phyloP scores from a whole-genome alignment of 2,797 vertebrate species.

The Hybognathus amarus region DNA sequence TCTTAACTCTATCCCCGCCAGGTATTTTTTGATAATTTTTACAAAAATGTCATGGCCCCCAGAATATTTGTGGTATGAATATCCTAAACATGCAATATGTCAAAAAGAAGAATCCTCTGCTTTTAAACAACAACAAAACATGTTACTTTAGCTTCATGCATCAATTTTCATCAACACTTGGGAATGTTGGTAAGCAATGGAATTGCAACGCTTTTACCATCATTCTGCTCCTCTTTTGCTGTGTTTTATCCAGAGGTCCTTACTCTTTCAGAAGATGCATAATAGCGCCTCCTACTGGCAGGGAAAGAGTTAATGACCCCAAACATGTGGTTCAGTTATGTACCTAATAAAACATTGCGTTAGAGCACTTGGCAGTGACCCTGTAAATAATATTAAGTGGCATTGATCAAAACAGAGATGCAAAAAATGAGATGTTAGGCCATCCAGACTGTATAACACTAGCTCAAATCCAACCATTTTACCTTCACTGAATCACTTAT shows the following conservation, averaged over 20 bases:
- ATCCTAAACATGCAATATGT: too few relatives aligned
- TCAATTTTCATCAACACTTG: neutral
- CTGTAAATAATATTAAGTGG: neutral
- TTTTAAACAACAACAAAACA: neutral
- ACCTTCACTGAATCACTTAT: neutral
- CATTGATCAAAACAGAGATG: neutral
- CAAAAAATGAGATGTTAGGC: neutral
- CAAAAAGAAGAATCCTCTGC: too few relatives aligned
- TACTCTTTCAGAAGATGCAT: neutral
- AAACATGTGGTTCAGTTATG: neutral
- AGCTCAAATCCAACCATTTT: neutral
- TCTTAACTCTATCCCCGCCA: too few relatives aligned
- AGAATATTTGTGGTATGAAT: too few relatives aligned
- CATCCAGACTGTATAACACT: neutral
- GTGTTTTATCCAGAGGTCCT: too few relatives aligned
- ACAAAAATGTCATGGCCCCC: too few relatives aligned
- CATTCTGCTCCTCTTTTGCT: too few relatives aligned
- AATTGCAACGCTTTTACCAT: neutral
- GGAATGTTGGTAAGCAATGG: neutral
- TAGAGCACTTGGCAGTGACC: neutral
- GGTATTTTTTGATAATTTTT: too few relatives aligned
- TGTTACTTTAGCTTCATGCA: neutral
- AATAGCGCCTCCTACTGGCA: neutral
- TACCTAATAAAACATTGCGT: neutral
- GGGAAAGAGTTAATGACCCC: neutral